Evolutionary conservation across 1,140 invertebrate genomes (phyloP).

Genomic region (Myzus persicae): DNA sequence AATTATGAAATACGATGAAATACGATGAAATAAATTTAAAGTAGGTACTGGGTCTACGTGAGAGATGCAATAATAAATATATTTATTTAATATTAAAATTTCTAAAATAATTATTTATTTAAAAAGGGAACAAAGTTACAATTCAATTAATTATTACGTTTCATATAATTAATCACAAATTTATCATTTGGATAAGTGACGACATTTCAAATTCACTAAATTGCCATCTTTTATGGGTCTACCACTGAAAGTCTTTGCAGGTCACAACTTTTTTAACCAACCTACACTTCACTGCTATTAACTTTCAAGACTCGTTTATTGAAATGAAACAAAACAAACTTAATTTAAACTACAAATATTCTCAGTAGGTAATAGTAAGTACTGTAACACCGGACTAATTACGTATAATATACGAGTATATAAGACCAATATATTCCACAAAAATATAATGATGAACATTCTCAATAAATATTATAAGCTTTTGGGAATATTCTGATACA

Average conservation of each 20-base stretch:
- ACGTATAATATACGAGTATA: no score
- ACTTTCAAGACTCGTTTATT: neutral
- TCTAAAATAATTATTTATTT: neutral
- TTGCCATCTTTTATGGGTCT: neutral
- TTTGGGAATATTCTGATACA: no score
- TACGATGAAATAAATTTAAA: neutral
- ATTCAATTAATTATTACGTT: no score
- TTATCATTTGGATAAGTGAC: no score
- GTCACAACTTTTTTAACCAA: neutral
- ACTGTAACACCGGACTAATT: no score
- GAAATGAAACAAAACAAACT: neutral
- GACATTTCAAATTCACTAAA: neutral
- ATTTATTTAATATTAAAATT: neutral
- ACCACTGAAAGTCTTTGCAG: neutral
- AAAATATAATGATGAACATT: no score
- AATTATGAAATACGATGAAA: neutral
- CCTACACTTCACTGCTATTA: neutral
- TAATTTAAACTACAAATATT: no score
- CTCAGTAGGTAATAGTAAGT: no score
- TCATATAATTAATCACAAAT: no score
- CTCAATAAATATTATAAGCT: no score
- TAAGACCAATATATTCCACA: no score
- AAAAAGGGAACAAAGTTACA: no score
- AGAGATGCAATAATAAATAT: neutral
- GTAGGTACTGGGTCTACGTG: neutral